Percentiles rank a stretch among this genome's conserved stretches.
Evolutionary conservation across 2,888 invertebrate genomes (phyloP).

Genomic region (Acronicta aceris): DNA sequence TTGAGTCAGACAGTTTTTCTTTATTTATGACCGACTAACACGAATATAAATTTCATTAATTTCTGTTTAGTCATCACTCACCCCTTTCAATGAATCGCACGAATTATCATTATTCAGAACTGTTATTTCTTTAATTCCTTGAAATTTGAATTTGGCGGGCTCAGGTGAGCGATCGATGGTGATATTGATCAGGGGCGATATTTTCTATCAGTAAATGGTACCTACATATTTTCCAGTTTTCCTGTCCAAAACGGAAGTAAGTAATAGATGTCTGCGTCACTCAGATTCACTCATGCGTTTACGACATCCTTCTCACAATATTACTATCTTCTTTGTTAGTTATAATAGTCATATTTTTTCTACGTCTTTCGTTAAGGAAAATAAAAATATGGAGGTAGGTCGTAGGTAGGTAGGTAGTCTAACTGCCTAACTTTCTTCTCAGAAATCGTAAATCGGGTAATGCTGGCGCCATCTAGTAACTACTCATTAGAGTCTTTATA

Average conservation of each 20-base stretch:
- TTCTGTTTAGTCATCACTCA: not conserved
- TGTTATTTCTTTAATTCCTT: too few relatives aligned
- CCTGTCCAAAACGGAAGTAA: conserved; percentile 17
- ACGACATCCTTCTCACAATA: conserved; percentile 1
- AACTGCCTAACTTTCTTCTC: too few relatives aligned
- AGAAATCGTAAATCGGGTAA: too few relatives aligned
- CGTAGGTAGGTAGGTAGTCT: too few relatives aligned
- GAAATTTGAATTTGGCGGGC: too few relatives aligned
- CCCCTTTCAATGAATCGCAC: not conserved
- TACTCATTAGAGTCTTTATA: too few relatives aligned
- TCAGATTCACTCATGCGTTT: conserved; percentile 32
- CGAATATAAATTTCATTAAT: not conserved
- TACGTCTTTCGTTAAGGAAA: not conserved
- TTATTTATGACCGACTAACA: conserved; percentile 31
- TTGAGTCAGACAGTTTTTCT: conserved; percentile 40
- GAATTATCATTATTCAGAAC: not conserved
- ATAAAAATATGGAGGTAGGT: too few relatives aligned
- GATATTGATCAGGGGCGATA: too few relatives aligned
- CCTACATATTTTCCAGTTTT: not conserved
- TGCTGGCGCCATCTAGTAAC: too few relatives aligned
- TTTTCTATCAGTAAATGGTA: too few relatives aligned
- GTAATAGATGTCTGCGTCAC: conserved; percentile 9
- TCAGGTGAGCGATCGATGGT: too few relatives aligned
- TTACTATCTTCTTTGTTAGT: conserved; percentile 13
- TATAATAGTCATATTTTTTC: conserved; percentile 1